Evolutionary conservation across 2,888 invertebrate genomes (phyloP).

Genomic region (Catonia carolina): DNA sequence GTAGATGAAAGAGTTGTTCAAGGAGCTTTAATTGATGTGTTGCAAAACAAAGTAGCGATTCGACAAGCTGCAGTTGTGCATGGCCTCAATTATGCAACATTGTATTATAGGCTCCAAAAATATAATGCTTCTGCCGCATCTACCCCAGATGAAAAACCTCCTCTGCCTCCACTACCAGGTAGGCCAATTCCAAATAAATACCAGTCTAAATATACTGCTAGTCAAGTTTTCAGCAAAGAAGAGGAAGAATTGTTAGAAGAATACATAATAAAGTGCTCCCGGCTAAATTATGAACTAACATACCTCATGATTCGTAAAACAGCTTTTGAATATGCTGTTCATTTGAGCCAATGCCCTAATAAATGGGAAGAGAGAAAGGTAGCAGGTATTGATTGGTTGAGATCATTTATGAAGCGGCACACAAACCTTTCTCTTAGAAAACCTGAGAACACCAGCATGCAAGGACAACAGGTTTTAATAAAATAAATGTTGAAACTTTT

Average conservation of each 20-base stretch:
- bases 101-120: not conserved
- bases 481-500: not conserved
- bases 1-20: not conserved
- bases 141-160: no score
- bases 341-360: not conserved
- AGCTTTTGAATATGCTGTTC: no score
- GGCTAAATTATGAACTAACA: not conserved
- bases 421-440: not conserved
- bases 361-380: not conserved
- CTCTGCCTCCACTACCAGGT: no score
- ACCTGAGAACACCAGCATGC: not conserved
- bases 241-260: not conserved
- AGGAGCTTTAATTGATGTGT: not conserved
- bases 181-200: no score
- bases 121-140: no score
- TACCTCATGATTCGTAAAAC: not conserved
- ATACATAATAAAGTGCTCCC: not conserved
- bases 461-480: not conserved
- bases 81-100: slow-evolving; percentile 3
- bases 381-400: not conserved
- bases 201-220: no score
- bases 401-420: not conserved
- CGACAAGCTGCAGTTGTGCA: slow-evolving; percentile 1
- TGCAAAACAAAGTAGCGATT: not conserved
- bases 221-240: not conserved